phyloP scores from a whole-genome alignment of 1,140 invertebrate genomes.

The Tenebrio molitor region DNA sequence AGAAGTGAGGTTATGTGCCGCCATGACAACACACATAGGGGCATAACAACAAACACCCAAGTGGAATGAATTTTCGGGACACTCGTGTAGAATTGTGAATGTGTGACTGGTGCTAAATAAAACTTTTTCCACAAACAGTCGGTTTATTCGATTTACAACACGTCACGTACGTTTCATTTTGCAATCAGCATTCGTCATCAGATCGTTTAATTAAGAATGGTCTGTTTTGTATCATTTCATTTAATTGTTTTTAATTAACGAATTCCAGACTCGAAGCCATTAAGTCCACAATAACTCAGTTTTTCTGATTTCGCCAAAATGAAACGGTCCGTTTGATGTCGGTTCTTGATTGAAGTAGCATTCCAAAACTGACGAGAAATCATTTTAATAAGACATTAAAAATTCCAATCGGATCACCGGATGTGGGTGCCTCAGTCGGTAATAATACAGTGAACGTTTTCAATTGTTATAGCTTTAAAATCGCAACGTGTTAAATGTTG shows the following conservation, averaged over 20 bases:
- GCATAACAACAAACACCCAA: conserved; percentile 18
- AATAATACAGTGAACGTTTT: conserved; percentile 24
- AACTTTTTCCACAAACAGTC: too few relatives aligned
- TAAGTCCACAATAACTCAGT: too few relatives aligned
- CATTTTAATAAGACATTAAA: conserved; percentile 23
- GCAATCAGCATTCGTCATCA: conserved; percentile 28
- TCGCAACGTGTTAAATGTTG: conserved; percentile 18
- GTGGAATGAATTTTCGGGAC: conserved; percentile 3
- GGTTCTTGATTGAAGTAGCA: too few relatives aligned
- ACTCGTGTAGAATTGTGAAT: too few relatives aligned
- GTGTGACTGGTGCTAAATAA: too few relatives aligned
- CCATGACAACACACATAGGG: conserved; percentile 36
- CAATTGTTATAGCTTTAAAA: conserved; percentile 20
- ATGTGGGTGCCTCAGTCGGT: conserved; percentile 34
- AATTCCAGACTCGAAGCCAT: background rate
- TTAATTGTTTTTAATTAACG: conserved; percentile 24
- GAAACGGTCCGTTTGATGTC: too few relatives aligned
- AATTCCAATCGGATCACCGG: conserved; percentile 42
- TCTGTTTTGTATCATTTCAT: conserved; percentile 22
- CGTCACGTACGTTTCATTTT: conserved; percentile 12
- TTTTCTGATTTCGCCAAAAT: too few relatives aligned
- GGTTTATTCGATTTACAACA: too few relatives aligned
- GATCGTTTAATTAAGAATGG: conserved; percentile 17
- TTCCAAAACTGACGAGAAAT: background rate
- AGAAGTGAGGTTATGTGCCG: conserved; percentile 40